Conservation (phyloP, 2,888 invertebrate species). For the Mythimna loreyi region DNA sequence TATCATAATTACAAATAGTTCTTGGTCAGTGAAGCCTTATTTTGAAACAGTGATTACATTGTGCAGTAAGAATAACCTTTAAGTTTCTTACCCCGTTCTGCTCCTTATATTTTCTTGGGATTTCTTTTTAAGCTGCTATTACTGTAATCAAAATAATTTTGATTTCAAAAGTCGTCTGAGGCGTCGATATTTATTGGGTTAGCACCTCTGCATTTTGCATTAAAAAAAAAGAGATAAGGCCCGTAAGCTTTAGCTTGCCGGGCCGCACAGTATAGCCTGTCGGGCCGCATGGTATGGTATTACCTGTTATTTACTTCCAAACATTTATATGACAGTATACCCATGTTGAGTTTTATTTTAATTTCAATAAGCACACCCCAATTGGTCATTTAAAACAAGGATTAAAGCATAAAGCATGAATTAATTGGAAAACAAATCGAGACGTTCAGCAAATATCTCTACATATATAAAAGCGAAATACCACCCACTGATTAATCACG, state of each 20-base stretch:
- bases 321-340: not conserved
- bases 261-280: conserved; percentile 6
- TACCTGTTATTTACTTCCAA: not conserved
- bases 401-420: no score
- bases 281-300: not conserved
- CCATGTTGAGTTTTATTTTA: not conserved
- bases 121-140: conserved; percentile 56
- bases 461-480: no score
- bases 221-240: no score
- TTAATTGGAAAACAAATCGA: no score
- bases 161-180: conserved; percentile 22
- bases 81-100: conserved; percentile 46
- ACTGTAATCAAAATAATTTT: conserved; percentile 55
- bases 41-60: conserved; percentile 2
- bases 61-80: conserved; percentile 20
- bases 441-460: no score
- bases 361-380: not conserved
- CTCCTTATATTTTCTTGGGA: conserved; percentile 52
- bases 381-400: conserved; percentile 7
- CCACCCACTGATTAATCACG: no score
- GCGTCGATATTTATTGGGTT: not conserved
- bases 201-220: not conserved
- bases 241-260: not conserved
- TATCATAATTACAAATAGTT: not conserved
- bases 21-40: not conserved